Percentiles rank a stretch among this genome's conserved stretches.
These are phyloP conservation scores for Dermochelys coriacea DNA, from an alignment of 2,797 vertebrate genomes.

Conservation along the genomic window DNA sequence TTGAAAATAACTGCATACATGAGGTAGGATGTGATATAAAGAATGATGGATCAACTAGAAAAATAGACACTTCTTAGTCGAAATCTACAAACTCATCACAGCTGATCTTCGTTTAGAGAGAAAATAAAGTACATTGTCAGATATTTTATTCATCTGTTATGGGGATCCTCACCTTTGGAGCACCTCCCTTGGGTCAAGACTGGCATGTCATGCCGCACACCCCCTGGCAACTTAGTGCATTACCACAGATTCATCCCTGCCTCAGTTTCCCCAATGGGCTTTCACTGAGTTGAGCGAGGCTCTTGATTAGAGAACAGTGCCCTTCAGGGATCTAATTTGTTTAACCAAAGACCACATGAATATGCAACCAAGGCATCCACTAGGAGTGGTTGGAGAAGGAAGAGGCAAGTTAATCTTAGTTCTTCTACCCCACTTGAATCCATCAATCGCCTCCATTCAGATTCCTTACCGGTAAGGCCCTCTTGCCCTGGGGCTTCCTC, in stretches of 20 bases:
- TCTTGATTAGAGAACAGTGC: background rate
- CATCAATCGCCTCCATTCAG: too few species aligned
- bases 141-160: background rate
- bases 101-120: background rate
- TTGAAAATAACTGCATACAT: slow-evolving; percentile 8
- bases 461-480: too few species aligned
- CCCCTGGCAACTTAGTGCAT: too few species aligned
- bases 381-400: too few species aligned
- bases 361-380: too few species aligned
- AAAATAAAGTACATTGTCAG: background rate
- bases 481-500: too few species aligned
- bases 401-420: too few species aligned
- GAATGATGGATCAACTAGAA: slow-evolving; percentile 13
- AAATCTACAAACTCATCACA: background rate
- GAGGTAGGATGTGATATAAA: slow-evolving; percentile 11
- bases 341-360: too few species aligned
- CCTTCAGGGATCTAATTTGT: too few species aligned
- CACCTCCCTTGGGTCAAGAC: background rate
- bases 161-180: background rate
- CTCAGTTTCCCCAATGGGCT: background rate
- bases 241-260: background rate
- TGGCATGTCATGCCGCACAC: background rate
- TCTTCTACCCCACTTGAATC: too few species aligned
- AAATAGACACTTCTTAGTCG: background rate
- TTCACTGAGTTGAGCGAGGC: background rate